Conservation (phyloP, 1,140 invertebrate genomes). For the Aphidius gifuensis region DNA sequence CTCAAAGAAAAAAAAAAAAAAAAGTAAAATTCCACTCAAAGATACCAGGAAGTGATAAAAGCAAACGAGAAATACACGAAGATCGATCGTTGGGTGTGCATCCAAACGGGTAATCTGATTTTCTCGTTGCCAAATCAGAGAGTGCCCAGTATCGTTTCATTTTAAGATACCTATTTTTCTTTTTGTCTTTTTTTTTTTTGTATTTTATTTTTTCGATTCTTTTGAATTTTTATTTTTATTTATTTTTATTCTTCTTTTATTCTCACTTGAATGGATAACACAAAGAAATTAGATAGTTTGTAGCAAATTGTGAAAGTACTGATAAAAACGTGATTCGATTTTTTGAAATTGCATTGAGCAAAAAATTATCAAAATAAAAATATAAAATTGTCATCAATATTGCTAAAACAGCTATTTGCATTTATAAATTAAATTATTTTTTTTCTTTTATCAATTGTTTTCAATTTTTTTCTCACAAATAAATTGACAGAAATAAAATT, state of each 20-base stretch:
- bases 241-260: slow-evolving; percentile 13
- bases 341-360: slow-evolving; percentile 19
- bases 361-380: background rate
- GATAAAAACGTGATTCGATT: slow-evolving; percentile 20
- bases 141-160: slow-evolving; percentile 2
- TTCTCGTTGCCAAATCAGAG: slow-evolving; percentile 18
- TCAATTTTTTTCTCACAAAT: no score
- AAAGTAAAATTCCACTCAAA: no score
- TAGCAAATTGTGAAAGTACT: background rate
- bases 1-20: no score
- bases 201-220: background rate
- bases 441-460: no score
- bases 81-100: slow-evolving; percentile 8
- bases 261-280: background rate
- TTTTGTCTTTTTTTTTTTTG: background rate
- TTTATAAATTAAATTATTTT: no score
- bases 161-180: background rate
- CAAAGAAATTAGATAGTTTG: slow-evolving; percentile 15
- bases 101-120: slow-evolving; percentile 20
- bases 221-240: slow-evolving; percentile 4
- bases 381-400: slow-evolving; percentile 6
- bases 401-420: background rate
- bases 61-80: slow-evolving; percentile 2
- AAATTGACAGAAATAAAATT: no score
- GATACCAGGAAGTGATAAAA: background rate